Evolutionary conservation across 2,888 invertebrate genomes (phyloP).

Genomic region (Chromoteleia sp.): DNA sequence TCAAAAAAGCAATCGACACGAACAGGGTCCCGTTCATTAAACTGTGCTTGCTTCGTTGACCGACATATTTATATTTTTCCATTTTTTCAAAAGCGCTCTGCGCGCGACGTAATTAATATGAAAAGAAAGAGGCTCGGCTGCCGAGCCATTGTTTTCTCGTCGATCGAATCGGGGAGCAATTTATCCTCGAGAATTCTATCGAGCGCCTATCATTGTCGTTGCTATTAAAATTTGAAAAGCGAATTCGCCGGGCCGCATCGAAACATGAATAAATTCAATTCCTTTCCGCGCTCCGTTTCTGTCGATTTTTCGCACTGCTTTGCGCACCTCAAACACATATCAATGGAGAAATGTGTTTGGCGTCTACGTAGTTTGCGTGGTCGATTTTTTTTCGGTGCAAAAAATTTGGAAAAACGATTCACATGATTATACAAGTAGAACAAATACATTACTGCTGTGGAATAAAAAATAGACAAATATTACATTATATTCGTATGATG

Average conservation of each 20-base stretch:
- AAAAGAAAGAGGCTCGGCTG: conserved; percentile 46
- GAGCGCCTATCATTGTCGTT: conserved; percentile 55
- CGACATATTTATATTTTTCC: conserved; percentile 52
- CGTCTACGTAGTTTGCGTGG: background rate
- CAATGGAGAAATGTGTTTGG: conserved; percentile 9
- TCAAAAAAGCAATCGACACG: conserved; percentile 4
- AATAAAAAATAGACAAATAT: no score
- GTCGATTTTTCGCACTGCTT: conserved; percentile 35
- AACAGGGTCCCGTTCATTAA: conserved; percentile 29
- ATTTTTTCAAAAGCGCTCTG: conserved; percentile 42
- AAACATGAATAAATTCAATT: conserved; percentile 65
- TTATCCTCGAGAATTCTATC: conserved; percentile 62
- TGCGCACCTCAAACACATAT: conserved; percentile 35
- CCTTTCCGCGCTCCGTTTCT: conserved; percentile 44
- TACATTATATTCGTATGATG: no score
- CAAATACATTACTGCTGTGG: no score
- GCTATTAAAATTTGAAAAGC: conserved; percentile 63
- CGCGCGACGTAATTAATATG: conserved; percentile 58
- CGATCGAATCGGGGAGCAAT: conserved; percentile 59
- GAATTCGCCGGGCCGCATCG: conserved; percentile 48
- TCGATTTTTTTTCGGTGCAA: background rate
- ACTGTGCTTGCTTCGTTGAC: conserved; percentile 34
- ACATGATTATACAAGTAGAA: no score
- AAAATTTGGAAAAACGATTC: no score
- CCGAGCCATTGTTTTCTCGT: conserved; percentile 51